A percentile compares a stretch with the other conserved stretches of the same genome.
phyloP scores from a whole-genome alignment of 1,140 invertebrate genomes.

The Gonatopus flavifemur region DNA sequence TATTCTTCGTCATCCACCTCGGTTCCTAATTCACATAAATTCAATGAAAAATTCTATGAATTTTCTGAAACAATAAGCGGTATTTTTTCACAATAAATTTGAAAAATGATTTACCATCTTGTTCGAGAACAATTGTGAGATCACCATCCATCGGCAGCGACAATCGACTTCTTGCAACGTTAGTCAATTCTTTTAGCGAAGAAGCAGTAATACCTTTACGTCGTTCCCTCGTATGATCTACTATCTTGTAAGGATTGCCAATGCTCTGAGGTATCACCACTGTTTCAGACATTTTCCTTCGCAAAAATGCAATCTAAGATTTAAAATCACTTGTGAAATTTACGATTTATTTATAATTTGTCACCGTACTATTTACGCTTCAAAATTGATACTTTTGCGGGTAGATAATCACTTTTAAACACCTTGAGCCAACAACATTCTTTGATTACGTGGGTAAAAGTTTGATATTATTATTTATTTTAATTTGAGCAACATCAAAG shows the following conservation, averaged over 20 bases:
- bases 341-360: too few relatives aligned
- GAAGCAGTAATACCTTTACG: constrained; percentile 78
- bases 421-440: too few relatives aligned
- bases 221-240: constrained; percentile 73
- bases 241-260: constrained; percentile 65
- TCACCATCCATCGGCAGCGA: constrained; percentile 56
- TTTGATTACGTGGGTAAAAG: too few relatives aligned
- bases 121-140: constrained; percentile 78
- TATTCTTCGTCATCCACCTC: constrained; percentile 89
- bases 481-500: neutral
- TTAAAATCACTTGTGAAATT: too few relatives aligned
- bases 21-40: constrained; percentile 64
- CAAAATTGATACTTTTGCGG: too few relatives aligned
- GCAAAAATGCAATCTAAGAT: constrained; percentile 2
- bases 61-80: too few relatives aligned
- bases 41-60: constrained; percentile 1
- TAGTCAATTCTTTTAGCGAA: constrained; percentile 73
- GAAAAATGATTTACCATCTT: constrained; percentile 63
- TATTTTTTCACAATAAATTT: too few relatives aligned
- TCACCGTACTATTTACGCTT: too few relatives aligned
- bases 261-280: constrained; percentile 33
- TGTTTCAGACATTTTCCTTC: constrained; percentile 37
- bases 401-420: too few relatives aligned
- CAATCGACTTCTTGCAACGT: constrained; percentile 50
- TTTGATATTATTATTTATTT: too few relatives aligned